Evolutionary conservation across 1,140 invertebrate genomes (phyloP).

Genomic region (Telenomus remus): DNA sequence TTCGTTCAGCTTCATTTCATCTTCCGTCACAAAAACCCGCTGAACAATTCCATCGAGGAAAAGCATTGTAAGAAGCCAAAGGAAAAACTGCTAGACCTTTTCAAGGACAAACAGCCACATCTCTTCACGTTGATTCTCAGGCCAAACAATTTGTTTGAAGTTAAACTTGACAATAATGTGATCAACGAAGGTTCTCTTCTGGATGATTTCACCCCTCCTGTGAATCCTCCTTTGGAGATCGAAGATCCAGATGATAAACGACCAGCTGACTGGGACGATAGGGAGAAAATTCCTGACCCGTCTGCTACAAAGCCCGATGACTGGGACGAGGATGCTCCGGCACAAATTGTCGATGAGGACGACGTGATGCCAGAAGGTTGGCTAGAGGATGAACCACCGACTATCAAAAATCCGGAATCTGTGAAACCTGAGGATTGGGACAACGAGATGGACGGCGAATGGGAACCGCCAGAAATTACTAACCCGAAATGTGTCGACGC

Average conservation of each 20-base stretch:
- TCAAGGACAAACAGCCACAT: constrained; percentile 97
- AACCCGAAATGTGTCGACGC: constrained; percentile 92
- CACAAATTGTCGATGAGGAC: constrained; percentile 90
- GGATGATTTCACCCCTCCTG: constrained; percentile 92
- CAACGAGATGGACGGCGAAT: constrained; percentile 98
- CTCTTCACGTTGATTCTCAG: constrained; percentile 92
- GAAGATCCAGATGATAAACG: constrained; percentile 94
- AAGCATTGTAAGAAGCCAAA: constrained; percentile 94
- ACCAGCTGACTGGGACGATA: constrained; percentile 97
- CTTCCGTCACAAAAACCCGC: constrained; percentile 95
- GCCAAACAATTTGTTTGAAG: constrained; percentile 90
- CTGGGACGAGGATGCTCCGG: constrained; percentile 95
- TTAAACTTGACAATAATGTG: constrained; percentile 84
- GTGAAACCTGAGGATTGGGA: constrained; percentile 97
- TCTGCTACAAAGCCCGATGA: constrained; percentile 92
- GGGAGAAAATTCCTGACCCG: constrained; percentile 95
- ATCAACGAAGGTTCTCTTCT: constrained; percentile 91
- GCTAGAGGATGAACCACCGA: constrained; percentile 93
- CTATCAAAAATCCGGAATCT: constrained; percentile 91
- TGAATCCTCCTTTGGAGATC: constrained; percentile 96
- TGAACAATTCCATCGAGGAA: constrained; percentile 91
- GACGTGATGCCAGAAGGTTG: constrained; percentile 94
- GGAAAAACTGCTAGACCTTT: constrained; percentile 89
- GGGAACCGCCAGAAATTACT: constrained; percentile 94
- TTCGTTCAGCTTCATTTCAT: constrained; percentile 97